These are phyloP conservation scores for Isoperla grammatica DNA, from an alignment of 2,888 invertebrate species.

Conservation along the genomic window DNA sequence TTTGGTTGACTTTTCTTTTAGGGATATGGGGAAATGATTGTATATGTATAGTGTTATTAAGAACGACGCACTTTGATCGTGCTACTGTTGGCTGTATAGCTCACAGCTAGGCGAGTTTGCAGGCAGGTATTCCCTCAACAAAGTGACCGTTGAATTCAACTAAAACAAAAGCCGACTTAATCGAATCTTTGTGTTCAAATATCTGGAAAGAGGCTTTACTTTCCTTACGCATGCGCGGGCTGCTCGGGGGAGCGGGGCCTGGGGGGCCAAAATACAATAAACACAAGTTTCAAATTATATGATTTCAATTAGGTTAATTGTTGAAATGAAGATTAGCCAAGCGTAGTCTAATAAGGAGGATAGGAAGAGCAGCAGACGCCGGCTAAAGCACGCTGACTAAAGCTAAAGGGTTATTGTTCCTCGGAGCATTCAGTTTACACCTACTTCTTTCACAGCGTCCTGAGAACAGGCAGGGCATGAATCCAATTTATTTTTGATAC, in stretches of 20 bases:
- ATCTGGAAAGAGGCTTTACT: conserved; percentile 4
- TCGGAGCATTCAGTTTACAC: no score
- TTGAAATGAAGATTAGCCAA: conserved; percentile 30
- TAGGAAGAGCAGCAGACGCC: neutral
- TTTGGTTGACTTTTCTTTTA: no score
- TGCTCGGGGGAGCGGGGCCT: neutral
- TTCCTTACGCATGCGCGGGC: neutral
- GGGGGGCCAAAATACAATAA: conserved; percentile 29
- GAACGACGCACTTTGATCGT: no score
- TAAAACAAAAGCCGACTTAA: neutral
- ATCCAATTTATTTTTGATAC: no score
- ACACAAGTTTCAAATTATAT: conserved; percentile 33
- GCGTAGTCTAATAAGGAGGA: conserved; percentile 13
- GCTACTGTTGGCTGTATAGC: no score
- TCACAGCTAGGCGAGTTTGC: neutral
- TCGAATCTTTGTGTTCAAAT: conserved; percentile 2
- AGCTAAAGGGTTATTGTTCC: no score
- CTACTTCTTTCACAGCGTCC: no score
- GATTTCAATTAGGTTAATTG: conserved; percentile 34
- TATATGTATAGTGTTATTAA: no score
- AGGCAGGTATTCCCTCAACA: no score
- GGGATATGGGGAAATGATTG: no score
- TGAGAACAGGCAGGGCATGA: no score
- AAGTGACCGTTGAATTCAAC: neutral
- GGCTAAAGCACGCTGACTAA: no score